Conservation (phyloP, 1,140 invertebrate species). For the Cylas formicarius region DNA sequence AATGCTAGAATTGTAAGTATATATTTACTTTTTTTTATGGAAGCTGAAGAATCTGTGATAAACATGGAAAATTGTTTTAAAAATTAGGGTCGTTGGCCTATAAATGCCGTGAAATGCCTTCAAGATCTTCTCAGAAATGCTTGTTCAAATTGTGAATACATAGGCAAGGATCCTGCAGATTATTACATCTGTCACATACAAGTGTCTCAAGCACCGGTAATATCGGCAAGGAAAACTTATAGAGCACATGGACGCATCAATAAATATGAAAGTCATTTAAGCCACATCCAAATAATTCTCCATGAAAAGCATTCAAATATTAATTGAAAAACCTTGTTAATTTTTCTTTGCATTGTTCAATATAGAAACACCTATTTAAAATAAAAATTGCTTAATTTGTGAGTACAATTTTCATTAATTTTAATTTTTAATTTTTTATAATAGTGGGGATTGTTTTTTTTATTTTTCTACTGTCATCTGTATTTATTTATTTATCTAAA, state of each 20-base stretch:
- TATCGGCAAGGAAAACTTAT: constrained; percentile 25
- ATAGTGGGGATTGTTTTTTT: too few species aligned
- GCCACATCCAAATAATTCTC: constrained; percentile 26
- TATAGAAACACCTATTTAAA: too few species aligned
- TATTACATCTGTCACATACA: constrained; percentile 26
- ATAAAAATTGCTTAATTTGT: too few species aligned
- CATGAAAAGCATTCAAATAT: too few species aligned
- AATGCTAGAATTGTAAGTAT: constrained; percentile 23
- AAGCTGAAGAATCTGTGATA: too few species aligned
- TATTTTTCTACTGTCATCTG: too few species aligned
- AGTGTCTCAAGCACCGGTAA: constrained; percentile 27
- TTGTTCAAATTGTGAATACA: constrained; percentile 28
- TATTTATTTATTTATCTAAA: too few species aligned
- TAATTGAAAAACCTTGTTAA: too few species aligned
- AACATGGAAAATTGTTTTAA: neutral
- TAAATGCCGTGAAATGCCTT: constrained; percentile 28
- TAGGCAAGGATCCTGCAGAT: constrained; percentile 22
- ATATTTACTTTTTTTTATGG: neutral
- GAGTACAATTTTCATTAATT: too few species aligned
- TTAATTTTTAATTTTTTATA: too few species aligned
- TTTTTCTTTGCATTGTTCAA: too few species aligned
- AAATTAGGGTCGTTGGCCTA: constrained; percentile 30
- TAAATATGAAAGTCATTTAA: constrained; percentile 21
- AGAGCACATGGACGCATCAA: constrained; percentile 33
- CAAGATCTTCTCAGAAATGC: constrained; percentile 29